A percentile compares a stretch with the other conserved stretches of the same genome.
These are phyloP conservation scores for Diuraphis noxia DNA, from an alignment of 1,140 invertebrate species.

Conservation along the genomic window DNA sequence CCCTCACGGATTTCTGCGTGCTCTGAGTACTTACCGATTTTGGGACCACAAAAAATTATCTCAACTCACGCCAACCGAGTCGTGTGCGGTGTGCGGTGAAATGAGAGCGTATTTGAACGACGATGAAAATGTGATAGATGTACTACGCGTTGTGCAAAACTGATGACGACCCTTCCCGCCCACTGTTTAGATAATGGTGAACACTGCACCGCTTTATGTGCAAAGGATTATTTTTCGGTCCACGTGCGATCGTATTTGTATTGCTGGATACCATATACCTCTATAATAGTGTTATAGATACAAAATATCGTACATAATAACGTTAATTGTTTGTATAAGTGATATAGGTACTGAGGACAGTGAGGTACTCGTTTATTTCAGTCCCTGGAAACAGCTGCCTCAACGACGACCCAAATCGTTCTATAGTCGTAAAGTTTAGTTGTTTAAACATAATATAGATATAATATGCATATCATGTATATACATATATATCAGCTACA, in stretches of 20 bases:
- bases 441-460: too few relatives aligned
- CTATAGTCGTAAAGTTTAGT: neutral
- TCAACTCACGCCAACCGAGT: neutral
- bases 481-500: neutral
- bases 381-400: neutral
- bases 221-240: neutral
- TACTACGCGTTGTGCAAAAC: too few relatives aligned
- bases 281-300: neutral
- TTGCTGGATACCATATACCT: neutral
- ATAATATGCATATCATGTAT: too few relatives aligned
- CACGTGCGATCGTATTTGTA: neutral
- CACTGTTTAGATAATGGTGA: too few relatives aligned
- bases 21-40: neutral
- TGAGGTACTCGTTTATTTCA: neutral
- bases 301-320: neutral
- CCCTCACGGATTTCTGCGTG: neutral
- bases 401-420: neutral
- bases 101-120: neutral
- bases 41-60: neutral
- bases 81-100: neutral
- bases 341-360: too few relatives aligned
- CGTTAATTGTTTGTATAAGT: too few relatives aligned
- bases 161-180: neutral
- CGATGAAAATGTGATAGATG: too few relatives aligned
- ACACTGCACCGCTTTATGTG: neutral